These are phyloP conservation scores for Machaerirhynchus nigripectus DNA, from an alignment of 2,113 vertebrate genomes.

Conservation along the genomic window DNA sequence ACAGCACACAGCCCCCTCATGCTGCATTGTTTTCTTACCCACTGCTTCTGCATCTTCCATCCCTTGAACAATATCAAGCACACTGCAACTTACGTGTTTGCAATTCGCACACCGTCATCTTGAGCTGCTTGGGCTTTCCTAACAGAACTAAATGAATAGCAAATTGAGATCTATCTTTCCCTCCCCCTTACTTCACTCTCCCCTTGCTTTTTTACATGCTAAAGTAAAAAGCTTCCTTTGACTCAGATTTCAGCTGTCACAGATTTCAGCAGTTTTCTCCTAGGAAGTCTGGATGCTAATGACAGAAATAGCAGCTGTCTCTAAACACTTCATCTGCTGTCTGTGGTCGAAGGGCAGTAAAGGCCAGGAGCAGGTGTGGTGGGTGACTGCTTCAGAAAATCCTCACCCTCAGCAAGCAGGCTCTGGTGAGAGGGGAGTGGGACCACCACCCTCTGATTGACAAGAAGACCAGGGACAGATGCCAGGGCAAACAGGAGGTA, in stretches of 20 bases:
- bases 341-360: background rate
- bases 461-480: background rate
- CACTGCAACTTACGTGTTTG: accelerated
- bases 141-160: background rate
- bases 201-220: background rate
- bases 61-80: background rate
- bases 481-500: background rate
- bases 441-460: background rate
- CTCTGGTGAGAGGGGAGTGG: background rate
- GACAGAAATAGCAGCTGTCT: constrained; percentile 21
- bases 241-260: constrained; percentile 45
- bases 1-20: background rate
- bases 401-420: background rate
- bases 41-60: background rate
- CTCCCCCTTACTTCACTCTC: background rate
- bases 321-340: background rate
- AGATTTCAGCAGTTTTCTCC: constrained; percentile 7
- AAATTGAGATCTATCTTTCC: background rate
- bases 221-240: constrained; percentile 12
- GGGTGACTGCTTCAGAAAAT: background rate
- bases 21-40: background rate
- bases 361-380: background rate
- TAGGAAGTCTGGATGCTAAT: background rate
- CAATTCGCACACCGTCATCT: accelerated
- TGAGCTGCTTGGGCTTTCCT: background rate